phyloP scores from a whole-genome alignment of 1,140 invertebrate genomes.

The Aphaenogaster rudis region DNA sequence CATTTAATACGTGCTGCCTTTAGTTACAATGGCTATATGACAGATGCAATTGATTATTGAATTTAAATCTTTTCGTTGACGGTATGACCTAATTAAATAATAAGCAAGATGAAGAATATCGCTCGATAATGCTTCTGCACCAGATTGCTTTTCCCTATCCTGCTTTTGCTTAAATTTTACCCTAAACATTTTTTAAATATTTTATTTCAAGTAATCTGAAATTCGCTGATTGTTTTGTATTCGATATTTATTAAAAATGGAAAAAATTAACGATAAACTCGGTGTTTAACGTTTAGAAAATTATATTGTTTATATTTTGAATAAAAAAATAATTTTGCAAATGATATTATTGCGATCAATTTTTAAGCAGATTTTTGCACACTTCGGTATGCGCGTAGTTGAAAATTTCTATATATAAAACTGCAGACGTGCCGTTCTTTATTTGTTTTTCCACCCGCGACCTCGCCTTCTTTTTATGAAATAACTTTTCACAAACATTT shows the following conservation, averaged over 20 bases:
- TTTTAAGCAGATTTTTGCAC: background rate
- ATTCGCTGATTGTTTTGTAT: background rate
- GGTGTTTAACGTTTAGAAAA: background rate
- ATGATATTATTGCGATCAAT: background rate
- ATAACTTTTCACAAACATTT: background rate
- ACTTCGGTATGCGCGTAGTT: background rate
- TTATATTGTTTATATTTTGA: background rate
- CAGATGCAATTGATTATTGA: slow-evolving; percentile 45
- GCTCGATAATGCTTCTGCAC: background rate
- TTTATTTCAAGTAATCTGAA: background rate
- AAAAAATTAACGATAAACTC: background rate
- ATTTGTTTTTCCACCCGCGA: background rate
- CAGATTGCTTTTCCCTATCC: background rate
- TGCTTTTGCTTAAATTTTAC: background rate
- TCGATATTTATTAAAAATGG: background rate
- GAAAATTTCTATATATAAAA: slow-evolving; percentile 3
- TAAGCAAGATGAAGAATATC: background rate
- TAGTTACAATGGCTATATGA: slow-evolving; percentile 10
- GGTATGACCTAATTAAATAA: slow-evolving; percentile 36
- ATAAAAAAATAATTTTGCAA: background rate
- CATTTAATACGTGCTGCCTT: background rate
- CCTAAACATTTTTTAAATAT: background rate
- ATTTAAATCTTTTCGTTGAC: slow-evolving; percentile 29
- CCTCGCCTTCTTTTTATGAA: background rate
- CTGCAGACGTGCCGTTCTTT: background rate